Evolutionary conservation across 2,113 vertebrate genomes (phyloP).

Genomic region (Cyanoderma ruficeps): DNA sequence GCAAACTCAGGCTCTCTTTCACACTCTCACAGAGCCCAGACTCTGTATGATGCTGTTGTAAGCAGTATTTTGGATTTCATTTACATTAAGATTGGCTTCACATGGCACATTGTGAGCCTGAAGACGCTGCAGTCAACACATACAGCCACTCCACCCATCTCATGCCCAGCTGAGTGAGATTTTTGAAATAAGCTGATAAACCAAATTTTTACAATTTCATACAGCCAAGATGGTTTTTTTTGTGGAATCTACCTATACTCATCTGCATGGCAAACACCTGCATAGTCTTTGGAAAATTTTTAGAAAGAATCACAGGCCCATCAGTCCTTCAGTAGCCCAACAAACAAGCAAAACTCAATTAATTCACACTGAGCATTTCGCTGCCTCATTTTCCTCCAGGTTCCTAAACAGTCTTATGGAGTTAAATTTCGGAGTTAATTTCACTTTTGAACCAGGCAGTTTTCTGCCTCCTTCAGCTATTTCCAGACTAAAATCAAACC

Average conservation of each 20-base stretch:
- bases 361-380: background rate
- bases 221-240: background rate
- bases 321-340: background rate
- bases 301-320: background rate
- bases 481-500: background rate
- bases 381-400: background rate
- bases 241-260: background rate
- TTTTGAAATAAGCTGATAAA: background rate
- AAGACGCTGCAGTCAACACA: fast-evolving
- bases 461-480: background rate
- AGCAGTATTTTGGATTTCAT: background rate
- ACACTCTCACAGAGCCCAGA: background rate
- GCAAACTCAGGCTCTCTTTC: background rate
- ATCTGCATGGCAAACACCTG: background rate
- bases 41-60: fast-evolving
- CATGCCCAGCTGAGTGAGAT: background rate
- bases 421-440: background rate
- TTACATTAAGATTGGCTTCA: background rate
- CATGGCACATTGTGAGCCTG: background rate
- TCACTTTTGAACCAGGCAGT: background rate
- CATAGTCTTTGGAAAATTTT: background rate
- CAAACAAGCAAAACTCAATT: background rate
- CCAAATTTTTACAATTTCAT: background rate
- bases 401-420: background rate
- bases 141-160: background rate